Evolutionary conservation across 30 jellyfish, hydroid and myxozoan species (phyloP).

Genomic region (Cassiopea xamachana): DNA sequence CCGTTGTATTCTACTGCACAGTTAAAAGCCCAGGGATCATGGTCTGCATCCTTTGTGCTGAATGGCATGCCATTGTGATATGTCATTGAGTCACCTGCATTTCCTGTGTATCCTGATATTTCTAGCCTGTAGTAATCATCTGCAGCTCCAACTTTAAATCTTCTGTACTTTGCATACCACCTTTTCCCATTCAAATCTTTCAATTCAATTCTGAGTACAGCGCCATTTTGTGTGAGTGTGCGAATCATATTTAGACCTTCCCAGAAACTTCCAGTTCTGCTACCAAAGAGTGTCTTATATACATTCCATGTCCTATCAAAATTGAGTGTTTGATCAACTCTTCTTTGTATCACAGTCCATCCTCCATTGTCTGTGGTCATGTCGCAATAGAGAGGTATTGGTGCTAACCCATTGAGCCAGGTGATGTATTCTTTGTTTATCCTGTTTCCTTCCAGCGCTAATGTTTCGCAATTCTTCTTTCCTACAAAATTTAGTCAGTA

Average conservation of each 20-base stretch:
- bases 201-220: constrained; percentile 1
- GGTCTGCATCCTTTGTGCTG: constrained; percentile 26
- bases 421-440: background rate
- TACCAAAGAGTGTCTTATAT: constrained; percentile 25
- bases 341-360: constrained; percentile 34
- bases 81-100: constrained; percentile 21
- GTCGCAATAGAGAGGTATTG: background rate
- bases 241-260: constrained; percentile 17
- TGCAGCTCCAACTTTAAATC: constrained; percentile 1
- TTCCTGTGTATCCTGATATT: constrained; percentile 19
- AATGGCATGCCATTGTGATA: constrained; percentile 1
- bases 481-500: background rate
- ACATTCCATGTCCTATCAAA: constrained; percentile 14
- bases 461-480: background rate
- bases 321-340: constrained; percentile 16
- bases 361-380: constrained; percentile 37
- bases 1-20: constrained; percentile 8
- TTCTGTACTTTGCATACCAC: constrained; percentile 14
- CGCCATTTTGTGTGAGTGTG: background rate
- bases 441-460: constrained; percentile 4
- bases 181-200: constrained; percentile 10
- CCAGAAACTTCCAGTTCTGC: constrained; percentile 20
- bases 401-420: constrained; percentile 23
- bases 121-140: background rate
- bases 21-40: background rate